Conservation (phyloP, 2,888 invertebrate genomes). For the Ctenicera cuprea region DNA sequence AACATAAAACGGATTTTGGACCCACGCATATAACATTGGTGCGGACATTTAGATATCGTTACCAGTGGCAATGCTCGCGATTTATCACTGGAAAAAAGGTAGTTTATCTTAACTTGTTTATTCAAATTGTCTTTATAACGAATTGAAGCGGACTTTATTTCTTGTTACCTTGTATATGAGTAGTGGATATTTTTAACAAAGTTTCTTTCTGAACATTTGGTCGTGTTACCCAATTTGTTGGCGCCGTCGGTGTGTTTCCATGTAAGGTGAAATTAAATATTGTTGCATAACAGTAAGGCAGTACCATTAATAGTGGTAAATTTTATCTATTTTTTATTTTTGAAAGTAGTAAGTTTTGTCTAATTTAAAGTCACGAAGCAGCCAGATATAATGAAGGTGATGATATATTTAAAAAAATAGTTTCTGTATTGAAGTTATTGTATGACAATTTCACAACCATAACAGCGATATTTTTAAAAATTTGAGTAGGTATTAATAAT, state of each 20-base stretch:
- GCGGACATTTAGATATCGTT: constrained; percentile 14
- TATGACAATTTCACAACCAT: too few species aligned
- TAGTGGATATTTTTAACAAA: background rate
- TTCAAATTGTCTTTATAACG: constrained; percentile 10
- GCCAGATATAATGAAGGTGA: too few species aligned
- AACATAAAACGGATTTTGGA: constrained; percentile 12
- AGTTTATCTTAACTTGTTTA: constrained; percentile 7
- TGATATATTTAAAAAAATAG: too few species aligned
- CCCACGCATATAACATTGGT: constrained; percentile 7
- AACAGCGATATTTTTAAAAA: too few species aligned
- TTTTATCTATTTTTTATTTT: background rate
- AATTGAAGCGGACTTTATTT: background rate
- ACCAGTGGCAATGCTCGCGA: constrained; percentile 5
- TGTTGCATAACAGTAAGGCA: background rate
- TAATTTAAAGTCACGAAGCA: background rate
- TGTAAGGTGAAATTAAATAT: constrained; percentile 1
- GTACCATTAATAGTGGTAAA: background rate
- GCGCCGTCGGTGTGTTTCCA: background rate
- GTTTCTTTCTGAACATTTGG: background rate
- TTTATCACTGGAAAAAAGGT: constrained; percentile 12
- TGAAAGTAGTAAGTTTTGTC: background rate
- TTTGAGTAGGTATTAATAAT: too few species aligned
- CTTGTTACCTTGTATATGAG: background rate
- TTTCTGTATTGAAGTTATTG: background rate
- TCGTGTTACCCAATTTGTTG: background rate